Evolutionary conservation across 2,888 invertebrate species (phyloP), one percentile per base, ranked within the genome.

Genomic region (Drosophila nr. medialis): DNA sequence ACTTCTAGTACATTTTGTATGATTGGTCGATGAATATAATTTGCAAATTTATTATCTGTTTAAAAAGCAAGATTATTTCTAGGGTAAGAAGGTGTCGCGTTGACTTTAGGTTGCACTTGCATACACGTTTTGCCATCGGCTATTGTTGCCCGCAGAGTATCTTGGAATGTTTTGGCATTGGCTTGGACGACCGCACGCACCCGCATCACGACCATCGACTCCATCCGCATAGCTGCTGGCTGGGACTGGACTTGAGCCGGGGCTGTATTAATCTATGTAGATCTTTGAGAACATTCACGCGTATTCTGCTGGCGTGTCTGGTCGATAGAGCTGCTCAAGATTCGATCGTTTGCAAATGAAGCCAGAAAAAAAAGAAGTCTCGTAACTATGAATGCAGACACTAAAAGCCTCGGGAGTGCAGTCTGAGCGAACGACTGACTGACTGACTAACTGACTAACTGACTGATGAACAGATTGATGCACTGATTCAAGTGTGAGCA

Each of bases 391-490:
- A 72, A 34, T 66, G 75, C 54, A 74, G 74, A 75, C 75, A 70
- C 65, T 66, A 71, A 75, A 75, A 48, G 75, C 70, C 59, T 58
- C 50, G 48, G 21, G 68, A 18, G 45, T 51, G 21, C 48, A 64
- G 54, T 59, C 60, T 68, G 50, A 13, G 27, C 5, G 30, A 45
- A 45, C 45, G 49, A 21, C 18, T 45, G 68, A 27, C 34, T 51
- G 61, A 27, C n/a, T 56, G 68, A 42, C 48, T 40, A 48, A 36
- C 24, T 55, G 72, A 42, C n/a, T 42, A 49, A 64, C 38, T 45
- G 78, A 65, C 65, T 55, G 79, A 74, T 71, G 70, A 80, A 76
- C 70, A 70, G 77, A 85, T 80, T 81, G 83, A 81, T 77, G 70
- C 56, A 69, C 72, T 72, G 82, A 75, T 69, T 78, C 73, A 68